Base-by-base conservation (phyloP, 2,888 invertebrate genomes). In the Drosophila quinaria region DNA sequence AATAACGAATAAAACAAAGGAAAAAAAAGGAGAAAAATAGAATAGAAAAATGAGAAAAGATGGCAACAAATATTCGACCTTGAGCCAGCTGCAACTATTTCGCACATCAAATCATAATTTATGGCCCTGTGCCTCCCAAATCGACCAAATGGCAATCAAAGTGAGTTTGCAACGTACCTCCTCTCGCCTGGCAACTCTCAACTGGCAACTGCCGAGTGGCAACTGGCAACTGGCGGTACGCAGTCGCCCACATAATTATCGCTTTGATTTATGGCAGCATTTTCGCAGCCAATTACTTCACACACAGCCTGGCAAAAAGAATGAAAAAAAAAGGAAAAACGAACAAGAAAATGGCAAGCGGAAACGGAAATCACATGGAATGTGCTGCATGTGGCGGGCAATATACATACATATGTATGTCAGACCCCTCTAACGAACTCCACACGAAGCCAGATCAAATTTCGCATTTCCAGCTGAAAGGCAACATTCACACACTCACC, bases 171-270 rank as follows among this genome's bases (percentile, higher is more conserved):
- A 58, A 33, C 39, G 17, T 13, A 50, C 41, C 22, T 8, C 29
- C 33, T 19, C 37, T 19, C 25, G n/a, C 15, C 15, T 47, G 44
- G 56, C 72, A 62, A 55, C 35, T 44, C 54, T 49, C 51, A 61
- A 65, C 37, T 56, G 62, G 47, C 72, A 62, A 55, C 35, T 41
- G 58, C 49, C 55, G 47, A 49, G 10, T 11, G 61, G 56, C 51
- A 70, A 37, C 10, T 29, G 64, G 63, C 64, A 61, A 65, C 37
- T 56, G 62, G 47, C 60, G 60, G 52, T 71, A 72, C 81, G 70
- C 84, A 83, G 70, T 88, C 89, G 80, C 85, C 90, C 90, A 90
- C 90, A 89, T 89, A 89, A 89, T 89, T 90, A 89, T 90, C 88
- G 78, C 81, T 79, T 77, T 89, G 90, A 89, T 89, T 89, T 89